Evolutionary conservation across 2,888 invertebrate species (phyloP).

Genomic region (Elysia crispata): DNA sequence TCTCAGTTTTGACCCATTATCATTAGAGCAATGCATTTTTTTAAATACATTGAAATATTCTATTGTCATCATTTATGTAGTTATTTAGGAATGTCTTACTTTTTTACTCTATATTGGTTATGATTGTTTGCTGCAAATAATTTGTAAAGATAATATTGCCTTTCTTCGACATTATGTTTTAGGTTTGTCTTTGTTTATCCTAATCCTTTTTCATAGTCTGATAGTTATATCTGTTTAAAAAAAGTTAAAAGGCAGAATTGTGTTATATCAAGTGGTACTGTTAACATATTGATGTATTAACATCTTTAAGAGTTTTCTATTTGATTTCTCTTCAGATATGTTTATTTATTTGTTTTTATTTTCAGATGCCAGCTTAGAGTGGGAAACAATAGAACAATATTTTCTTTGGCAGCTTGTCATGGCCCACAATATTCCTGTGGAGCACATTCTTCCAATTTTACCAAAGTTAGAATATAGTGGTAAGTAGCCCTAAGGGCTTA

Average conservation of each 20-base stretch:
- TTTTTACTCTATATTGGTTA: not conserved
- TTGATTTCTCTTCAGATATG: not conserved
- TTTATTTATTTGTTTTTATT: constrained; percentile 70
- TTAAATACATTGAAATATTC: not conserved
- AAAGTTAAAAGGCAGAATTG: no score
- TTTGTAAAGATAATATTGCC: not conserved
- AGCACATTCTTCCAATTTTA: constrained; percentile 88
- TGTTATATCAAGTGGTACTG: no score
- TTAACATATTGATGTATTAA: not conserved
- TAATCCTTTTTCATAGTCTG: no score
- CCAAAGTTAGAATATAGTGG: constrained; percentile 81
- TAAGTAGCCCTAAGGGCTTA: constrained; percentile 58
- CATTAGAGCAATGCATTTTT: no score
- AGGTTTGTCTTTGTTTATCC: no score
- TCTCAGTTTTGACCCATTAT: not conserved
- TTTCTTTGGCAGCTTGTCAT: constrained; percentile 97
- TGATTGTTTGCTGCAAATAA: not conserved
- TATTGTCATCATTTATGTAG: not conserved
- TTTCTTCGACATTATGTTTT: not conserved
- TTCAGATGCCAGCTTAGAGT: constrained; percentile 89
- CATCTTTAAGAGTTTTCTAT: not conserved
- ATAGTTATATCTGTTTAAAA: no score
- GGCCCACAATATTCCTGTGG: constrained; percentile 95
- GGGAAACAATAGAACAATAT: constrained; percentile 98
- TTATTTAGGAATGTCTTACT: not conserved